Percentiles rank a stretch among this genome's conserved stretches.
Evolutionary conservation across 2,797 vertebrate genomes (phyloP).

Genomic region (Cygnus olor): DNA sequence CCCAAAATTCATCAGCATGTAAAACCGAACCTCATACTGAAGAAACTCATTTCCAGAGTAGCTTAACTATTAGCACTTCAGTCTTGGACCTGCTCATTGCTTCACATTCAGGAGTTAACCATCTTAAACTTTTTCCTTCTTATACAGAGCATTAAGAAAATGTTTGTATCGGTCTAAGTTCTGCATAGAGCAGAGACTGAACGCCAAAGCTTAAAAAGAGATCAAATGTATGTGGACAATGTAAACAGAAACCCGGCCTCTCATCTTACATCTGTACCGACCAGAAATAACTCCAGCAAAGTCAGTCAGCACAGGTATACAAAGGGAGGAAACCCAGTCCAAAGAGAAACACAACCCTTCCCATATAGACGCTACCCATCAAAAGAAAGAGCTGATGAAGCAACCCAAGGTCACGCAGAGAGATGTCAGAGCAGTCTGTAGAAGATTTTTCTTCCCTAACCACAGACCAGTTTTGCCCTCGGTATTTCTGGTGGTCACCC

Average conservation of each 20-base stretch:
- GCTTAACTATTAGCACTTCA: not conserved
- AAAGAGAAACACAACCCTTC: not conserved
- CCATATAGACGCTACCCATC: accelerated
- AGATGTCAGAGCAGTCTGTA: not conserved
- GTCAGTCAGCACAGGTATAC: conserved; percentile 20
- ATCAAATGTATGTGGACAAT: not conserved
- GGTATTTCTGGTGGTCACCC: not conserved
- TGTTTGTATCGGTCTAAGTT: not conserved
- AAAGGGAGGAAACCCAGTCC: not conserved
- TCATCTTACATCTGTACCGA: not conserved
- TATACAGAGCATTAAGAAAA: not conserved
- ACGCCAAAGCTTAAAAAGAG: not conserved
- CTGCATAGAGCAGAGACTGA: not conserved
- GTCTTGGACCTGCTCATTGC: not conserved
- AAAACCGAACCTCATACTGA: not conserved
- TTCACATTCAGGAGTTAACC: not conserved
- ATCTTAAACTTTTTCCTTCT: not conserved
- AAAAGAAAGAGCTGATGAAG: not conserved
- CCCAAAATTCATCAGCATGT: not conserved
- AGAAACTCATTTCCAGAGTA: not conserved
- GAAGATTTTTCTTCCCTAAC: not conserved
- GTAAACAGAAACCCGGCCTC: conserved; percentile 25
- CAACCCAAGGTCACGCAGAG: not conserved
- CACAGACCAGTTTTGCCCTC: accelerated
- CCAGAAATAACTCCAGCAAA: not conserved